Conservation (phyloP, 2,888 invertebrate genomes). For the Acrobasis repandana region DNA sequence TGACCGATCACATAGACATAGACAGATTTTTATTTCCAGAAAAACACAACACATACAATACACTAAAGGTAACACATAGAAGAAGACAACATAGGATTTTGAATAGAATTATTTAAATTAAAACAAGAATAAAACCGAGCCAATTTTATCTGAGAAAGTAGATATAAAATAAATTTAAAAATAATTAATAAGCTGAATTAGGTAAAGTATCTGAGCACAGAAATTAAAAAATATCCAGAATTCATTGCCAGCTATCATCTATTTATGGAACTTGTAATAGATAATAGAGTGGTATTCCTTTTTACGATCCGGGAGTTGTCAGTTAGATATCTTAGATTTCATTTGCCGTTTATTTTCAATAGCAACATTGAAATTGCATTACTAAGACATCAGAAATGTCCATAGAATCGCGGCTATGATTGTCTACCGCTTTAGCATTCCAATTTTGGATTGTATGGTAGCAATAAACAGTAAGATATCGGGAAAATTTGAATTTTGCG, state of each 20-base stretch:
- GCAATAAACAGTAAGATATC: background rate
- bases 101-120: no score
- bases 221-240: background rate
- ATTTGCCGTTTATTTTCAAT: constrained; percentile 5
- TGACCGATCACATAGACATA: no score
- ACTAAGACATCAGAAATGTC: constrained; percentile 17
- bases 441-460: constrained; percentile 5
- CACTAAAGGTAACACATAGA: no score
- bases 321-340: constrained; percentile 2
- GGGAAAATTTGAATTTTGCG: constrained; percentile 5
- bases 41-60: no score
- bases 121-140: no score
- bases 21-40: no score
- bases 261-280: background rate
- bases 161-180: no score
- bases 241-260: no score
- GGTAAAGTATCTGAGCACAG: background rate
- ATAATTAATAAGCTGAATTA: background rate
- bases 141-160: no score
- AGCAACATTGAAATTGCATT: constrained; percentile 6
- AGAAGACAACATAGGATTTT: no score
- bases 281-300: background rate
- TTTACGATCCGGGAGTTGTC: background rate
- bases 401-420: background rate
- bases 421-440: constrained; percentile 1